phyloP scores from a whole-genome alignment of 2,113 vertebrate species.

The Vulpes vulpes region DNA sequence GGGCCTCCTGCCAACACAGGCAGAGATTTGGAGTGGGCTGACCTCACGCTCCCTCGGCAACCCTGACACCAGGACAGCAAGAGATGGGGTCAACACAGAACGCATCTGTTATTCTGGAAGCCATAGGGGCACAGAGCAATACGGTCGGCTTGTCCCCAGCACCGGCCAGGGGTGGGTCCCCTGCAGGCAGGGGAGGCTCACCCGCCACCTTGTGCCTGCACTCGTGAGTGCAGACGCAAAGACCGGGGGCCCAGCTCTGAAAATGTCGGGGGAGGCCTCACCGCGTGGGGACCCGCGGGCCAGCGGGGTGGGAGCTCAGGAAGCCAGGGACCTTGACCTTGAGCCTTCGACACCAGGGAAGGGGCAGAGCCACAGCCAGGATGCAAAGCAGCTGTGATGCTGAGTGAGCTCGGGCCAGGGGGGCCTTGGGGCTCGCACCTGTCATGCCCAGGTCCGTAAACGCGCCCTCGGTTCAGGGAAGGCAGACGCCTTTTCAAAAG shows the following conservation, averaged over 20 bases:
- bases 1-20: background rate
- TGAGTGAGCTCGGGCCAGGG: rapidly evolving
- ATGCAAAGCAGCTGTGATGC: background rate
- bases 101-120: rapidly evolving
- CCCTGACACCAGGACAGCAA: background rate
- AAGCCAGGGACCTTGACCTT: background rate
- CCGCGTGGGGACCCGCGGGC: background rate
- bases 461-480: background rate
- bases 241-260: background rate
- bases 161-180: background rate
- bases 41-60: background rate
- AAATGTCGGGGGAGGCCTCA: rapidly evolving
- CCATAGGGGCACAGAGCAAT: background rate
- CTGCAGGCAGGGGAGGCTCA: rapidly evolving
- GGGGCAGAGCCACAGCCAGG: background rate
- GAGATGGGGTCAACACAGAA: too few species aligned
- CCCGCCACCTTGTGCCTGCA: rapidly evolving
- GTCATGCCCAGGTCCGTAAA: too few species aligned
- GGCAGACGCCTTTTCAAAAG: background rate
- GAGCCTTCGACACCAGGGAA: background rate
- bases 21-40: background rate
- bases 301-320: background rate
- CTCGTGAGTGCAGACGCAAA: rapidly evolving
- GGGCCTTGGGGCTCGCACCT: too few species aligned
- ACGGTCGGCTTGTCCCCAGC: too few species aligned